These are phyloP conservation scores for Lepidurus apus DNA, from an alignment of 1,140 invertebrate species.

Conservation along the genomic window DNA sequence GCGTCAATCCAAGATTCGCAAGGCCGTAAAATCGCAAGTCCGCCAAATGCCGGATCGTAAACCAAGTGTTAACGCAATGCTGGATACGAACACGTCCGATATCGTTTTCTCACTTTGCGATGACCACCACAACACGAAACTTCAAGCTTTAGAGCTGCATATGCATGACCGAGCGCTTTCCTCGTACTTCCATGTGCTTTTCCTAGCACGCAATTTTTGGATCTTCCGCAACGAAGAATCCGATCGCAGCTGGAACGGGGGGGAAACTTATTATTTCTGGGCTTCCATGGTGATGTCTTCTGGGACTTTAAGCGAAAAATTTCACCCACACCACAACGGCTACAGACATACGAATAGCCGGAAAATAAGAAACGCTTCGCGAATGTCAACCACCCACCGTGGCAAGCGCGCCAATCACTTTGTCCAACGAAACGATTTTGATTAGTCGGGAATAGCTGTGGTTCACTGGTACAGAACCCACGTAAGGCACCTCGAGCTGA, in stretches of 20 bases:
- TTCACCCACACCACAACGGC: neutral
- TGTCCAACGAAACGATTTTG: neutral
- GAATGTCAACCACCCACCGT: neutral
- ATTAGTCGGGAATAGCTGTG: neutral
- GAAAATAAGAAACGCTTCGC: neutral
- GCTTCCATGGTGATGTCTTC: neutral
- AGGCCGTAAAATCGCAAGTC: neutral
- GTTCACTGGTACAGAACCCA: neutral
- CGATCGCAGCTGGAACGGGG: neutral
- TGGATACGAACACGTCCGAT: neutral
- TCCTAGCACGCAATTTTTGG: slow-evolving; percentile 8
- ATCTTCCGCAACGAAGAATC: neutral
- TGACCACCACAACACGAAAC: neutral
- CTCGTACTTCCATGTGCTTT: neutral
- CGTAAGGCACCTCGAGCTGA: neutral
- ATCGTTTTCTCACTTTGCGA: slow-evolving; percentile 9
- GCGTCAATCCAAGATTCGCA: neutral
- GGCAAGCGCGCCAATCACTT: neutral
- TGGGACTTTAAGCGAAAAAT: neutral
- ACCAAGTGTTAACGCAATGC: neutral
- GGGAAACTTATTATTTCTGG: neutral
- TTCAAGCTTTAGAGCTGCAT: slow-evolving; percentile 10
- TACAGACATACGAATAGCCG: neutral
- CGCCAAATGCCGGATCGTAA: neutral
- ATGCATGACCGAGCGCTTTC: neutral